phyloP scores from a whole-genome alignment of 2,113 vertebrate genomes.

The Nothocercus julius region DNA sequence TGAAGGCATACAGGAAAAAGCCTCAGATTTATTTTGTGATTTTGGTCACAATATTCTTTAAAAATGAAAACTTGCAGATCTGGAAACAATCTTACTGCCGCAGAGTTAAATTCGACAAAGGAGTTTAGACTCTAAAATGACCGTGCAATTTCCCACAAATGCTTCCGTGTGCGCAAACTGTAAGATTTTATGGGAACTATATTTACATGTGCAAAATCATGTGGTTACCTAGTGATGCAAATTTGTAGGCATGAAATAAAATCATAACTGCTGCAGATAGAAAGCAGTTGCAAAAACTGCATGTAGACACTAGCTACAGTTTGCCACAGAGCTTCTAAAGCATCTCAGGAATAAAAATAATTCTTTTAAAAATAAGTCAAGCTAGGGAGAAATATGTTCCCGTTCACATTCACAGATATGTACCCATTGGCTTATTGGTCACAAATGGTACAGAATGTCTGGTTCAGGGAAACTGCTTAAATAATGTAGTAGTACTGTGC shows the following conservation, averaged over 20 bases:
- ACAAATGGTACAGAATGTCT: not conserved
- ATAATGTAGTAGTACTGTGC: not conserved
- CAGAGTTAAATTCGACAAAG: constrained; percentile 27
- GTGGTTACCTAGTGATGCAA: not conserved
- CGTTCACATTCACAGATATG: not conserved
- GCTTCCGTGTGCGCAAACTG: not conserved
- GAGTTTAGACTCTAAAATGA: constrained; percentile 15
- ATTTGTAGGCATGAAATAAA: not conserved
- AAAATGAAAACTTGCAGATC: constrained; percentile 43
- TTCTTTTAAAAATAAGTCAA: not conserved
- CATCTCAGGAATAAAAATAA: not conserved
- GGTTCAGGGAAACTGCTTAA: constrained; percentile 7
- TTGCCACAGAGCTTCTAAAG: not conserved
- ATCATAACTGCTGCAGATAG: not conserved
- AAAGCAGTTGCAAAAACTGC: not conserved
- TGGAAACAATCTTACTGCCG: constrained; percentile 54
- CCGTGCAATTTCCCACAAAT: not conserved
- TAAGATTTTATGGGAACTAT: not conserved
- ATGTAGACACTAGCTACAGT: not conserved
- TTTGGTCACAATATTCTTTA: constrained; percentile 26
- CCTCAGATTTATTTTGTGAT: constrained; percentile 36
- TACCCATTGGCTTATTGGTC: not conserved
- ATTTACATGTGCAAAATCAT: not conserved
- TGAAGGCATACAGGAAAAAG: constrained; percentile 11
- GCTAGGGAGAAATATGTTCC: not conserved